Evolutionary conservation across 2,113 vertebrate genomes (phyloP), one percentile per base, ranked within the genome.

Genomic region (Entomyzon cyanotis): DNA sequence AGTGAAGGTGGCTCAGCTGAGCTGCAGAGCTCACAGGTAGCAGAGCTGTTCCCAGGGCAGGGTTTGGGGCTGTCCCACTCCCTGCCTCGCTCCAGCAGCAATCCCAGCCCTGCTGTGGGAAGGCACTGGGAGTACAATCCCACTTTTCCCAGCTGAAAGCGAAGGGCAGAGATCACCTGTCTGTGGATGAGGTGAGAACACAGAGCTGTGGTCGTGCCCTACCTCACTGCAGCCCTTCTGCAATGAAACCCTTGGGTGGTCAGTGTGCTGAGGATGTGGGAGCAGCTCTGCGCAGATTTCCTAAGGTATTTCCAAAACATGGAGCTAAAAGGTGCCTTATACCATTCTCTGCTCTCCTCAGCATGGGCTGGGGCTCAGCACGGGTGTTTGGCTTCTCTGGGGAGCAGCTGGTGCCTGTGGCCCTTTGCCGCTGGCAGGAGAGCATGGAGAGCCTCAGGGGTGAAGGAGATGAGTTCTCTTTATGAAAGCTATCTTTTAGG

Each of bases 311-410:
- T 80, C 77, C 15, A 4, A 60, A 41, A 8, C 8, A 2, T 5
- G 18, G 70, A 96, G 74, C 63, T 91, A 22, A 84, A 96, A 90
- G 95, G 95, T 97, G 95, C 95, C 96, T 97, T 97, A 90, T 3
- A 47, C 39, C 68, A 18, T 17, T 56, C 46, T 31, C 81, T n/a
- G 81, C 82, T 87, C 58, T 92, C 46, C 91, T 59, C 6, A 4
- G 89, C 70, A 77, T 0, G 0, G 58, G 30, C 8, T 28, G 49
- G 33, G 49, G 30, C 50, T 65, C 58, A 15, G 74, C 46, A 33
- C 12, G 35, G 18, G 4, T 33, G 49, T 50, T 49, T 42, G 79
- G 49, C 49, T 58, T 75, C 35, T 13, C 28, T 2, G 42, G 52
- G 62, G 35, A 79, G 46, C 41, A 31, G 49, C 37, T 33, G 59